Percentiles rank a stretch among this genome's conserved stretches.
Evolutionary conservation across 2,888 invertebrate genomes (phyloP).

Genomic region (Philereme vetulata): DNA sequence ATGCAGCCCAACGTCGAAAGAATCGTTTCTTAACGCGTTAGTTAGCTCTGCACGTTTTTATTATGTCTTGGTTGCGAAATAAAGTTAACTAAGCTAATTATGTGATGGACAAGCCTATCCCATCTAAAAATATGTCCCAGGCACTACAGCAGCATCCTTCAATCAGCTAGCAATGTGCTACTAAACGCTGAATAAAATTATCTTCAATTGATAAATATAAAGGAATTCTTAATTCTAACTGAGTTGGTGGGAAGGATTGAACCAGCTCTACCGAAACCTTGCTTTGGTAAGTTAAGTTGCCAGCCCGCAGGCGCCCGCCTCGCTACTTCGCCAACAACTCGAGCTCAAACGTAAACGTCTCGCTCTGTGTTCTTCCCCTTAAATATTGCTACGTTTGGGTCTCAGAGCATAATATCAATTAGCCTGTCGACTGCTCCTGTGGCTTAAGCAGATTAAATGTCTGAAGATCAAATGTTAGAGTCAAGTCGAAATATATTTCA

Average conservation of each 20-base stretch:
- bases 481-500: neutral
- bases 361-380: conserved; percentile 13
- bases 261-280: conserved; percentile 8
- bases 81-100: too few species aligned
- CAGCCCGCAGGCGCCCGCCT: conserved; percentile 16
- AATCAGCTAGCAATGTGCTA: too few species aligned
- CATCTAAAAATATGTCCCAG: too few species aligned
- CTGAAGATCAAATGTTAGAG: neutral
- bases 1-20: too few species aligned
- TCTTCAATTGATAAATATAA: too few species aligned
- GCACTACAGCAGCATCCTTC: too few species aligned
- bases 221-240: too few species aligned
- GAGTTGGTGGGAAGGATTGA: neutral
- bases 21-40: too few species aligned
- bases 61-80: too few species aligned
- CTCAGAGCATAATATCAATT: conserved; percentile 32
- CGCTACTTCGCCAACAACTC: conserved; percentile 28
- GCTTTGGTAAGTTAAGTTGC: conserved; percentile 14
- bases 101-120: too few species aligned
- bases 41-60: too few species aligned
- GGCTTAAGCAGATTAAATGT: neutral
- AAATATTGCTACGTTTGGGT: conserved; percentile 14
- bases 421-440: conserved; percentile 3
- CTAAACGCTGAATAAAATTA: too few species aligned
- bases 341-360: conserved; percentile 29